Evolutionary conservation across 2,113 vertebrate genomes (phyloP), one percentile per base, ranked within the genome.

Genomic region (Saccopteryx leptura): DNA sequence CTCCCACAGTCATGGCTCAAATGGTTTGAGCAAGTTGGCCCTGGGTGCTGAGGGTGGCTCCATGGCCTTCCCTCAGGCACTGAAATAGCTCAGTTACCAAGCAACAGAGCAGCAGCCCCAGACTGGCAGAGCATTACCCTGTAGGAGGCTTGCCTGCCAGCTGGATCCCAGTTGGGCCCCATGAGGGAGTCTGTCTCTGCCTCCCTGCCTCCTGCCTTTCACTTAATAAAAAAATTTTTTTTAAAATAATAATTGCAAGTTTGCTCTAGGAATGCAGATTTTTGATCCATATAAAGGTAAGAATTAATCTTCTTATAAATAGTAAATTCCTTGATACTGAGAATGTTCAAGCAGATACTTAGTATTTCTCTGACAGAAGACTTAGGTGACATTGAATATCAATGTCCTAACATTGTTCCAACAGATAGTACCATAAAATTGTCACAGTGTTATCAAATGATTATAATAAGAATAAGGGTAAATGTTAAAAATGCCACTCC

Each of bases 381-480:
- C 28, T 61, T 78, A 68, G 14, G n/a, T 78, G 80, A 91, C 68
- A 56, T 31, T 78, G 56, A 89, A 50, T 9, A 46, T 13, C 58
- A 56, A 83, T 88, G 61, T 60, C 90, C 82, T 79, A 71, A 79
- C 94, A 80, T 54, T 71, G 76, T 94, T 88, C 56, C 88, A 69
- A 33, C 26, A 82, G 2, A 6, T 10, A 89, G 17, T 80, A 15
- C 24, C 24, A 61, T 4, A 75, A 60, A 83, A 88, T 69, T 79
- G 61, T 75, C 19, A 89, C 85, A 87, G 39, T 11, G 46, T 26
- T 31, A 74, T 65, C 65, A 69, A 66, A 65, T 69, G 12, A 46
- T 84, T 39, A 82, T 76, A 66, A 79, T 39, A 33, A 80, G 92
- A 93, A 88, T 61, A 84, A 88, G 72, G 48, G 3, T 18, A 91